phyloP scores from a whole-genome alignment of 2,797 vertebrate genomes.

The Peromyscus nudipes region DNA sequence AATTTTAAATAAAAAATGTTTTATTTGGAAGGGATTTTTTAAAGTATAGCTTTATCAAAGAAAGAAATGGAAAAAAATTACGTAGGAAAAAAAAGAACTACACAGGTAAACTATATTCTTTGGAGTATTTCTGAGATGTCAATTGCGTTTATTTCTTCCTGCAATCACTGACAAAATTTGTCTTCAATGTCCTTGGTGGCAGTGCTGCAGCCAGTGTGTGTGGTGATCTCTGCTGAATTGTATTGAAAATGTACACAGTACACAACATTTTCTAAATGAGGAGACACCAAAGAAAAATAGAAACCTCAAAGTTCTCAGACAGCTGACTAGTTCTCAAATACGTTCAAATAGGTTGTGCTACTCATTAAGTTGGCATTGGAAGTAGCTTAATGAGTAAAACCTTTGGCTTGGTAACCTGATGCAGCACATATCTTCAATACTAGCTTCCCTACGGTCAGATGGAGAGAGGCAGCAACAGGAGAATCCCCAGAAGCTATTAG shows the following conservation, averaged over 20 bases:
- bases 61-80: background rate
- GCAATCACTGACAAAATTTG: conserved; percentile 57
- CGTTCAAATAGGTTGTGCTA: background rate
- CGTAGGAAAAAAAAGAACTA: background rate
- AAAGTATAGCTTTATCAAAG: conserved; percentile 15
- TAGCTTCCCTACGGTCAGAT: background rate
- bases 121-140: conserved; percentile 25
- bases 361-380: background rate
- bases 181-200: conserved; percentile 47
- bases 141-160: conserved; percentile 44
- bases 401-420: background rate
- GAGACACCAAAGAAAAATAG: background rate
- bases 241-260: conserved; percentile 41
- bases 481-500: background rate
- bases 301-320: conserved; percentile 11
- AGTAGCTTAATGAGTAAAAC: background rate
- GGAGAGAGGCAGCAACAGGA: no score
- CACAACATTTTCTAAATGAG: conserved; percentile 54
- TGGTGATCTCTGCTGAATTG: conserved; percentile 58
- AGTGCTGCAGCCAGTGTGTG: background rate
- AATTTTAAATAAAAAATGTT: background rate
- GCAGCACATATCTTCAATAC: background rate
- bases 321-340: background rate
- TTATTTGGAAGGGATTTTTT: background rate
- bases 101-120: background rate